Evolutionary conservation across 2,797 vertebrate genomes (phyloP).

Genomic region (Triplophysa bombifrons): DNA sequence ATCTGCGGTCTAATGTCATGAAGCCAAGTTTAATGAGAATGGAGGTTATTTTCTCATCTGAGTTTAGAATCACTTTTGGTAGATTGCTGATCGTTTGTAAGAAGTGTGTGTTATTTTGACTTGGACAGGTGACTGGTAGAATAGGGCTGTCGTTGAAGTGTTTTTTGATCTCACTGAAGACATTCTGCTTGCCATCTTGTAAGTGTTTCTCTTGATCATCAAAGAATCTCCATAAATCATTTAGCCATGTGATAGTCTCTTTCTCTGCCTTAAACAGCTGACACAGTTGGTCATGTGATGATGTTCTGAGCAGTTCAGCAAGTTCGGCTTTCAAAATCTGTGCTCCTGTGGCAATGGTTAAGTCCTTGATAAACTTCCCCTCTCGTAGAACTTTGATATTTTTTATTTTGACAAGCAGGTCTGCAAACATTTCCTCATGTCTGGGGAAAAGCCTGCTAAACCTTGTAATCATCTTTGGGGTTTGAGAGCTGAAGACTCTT

Average conservation of each 20-base stretch:
- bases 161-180: slow-evolving; percentile 57
- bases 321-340: slow-evolving; percentile 61
- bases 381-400: slow-evolving; percentile 32
- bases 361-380: slow-evolving; percentile 54
- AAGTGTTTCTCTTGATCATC: slow-evolving; percentile 30
- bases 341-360: slow-evolving; percentile 63
- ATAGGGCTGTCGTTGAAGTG: slow-evolving; percentile 67
- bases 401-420: rapidly evolving
- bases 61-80: slow-evolving; percentile 58
- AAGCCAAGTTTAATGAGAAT: slow-evolving; percentile 74
- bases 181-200: neutral
- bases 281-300: slow-evolving; percentile 54
- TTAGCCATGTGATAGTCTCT: slow-evolving; percentile 59
- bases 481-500: slow-evolving; percentile 65
- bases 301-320: slow-evolving; percentile 52
- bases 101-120: slow-evolving; percentile 57
- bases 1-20: slow-evolving; percentile 46
- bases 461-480: slow-evolving; percentile 63
- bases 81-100: slow-evolving; percentile 66
- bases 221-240: slow-evolving; percentile 68
- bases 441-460: slow-evolving; percentile 62
- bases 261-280: slow-evolving; percentile 58
- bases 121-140: slow-evolving; percentile 69
- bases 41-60: neutral
- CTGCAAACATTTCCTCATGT: slow-evolving; percentile 65